Evolutionary conservation across 1,140 invertebrate genomes (phyloP).

Genomic region (Anadara kagoshimensis): DNA sequence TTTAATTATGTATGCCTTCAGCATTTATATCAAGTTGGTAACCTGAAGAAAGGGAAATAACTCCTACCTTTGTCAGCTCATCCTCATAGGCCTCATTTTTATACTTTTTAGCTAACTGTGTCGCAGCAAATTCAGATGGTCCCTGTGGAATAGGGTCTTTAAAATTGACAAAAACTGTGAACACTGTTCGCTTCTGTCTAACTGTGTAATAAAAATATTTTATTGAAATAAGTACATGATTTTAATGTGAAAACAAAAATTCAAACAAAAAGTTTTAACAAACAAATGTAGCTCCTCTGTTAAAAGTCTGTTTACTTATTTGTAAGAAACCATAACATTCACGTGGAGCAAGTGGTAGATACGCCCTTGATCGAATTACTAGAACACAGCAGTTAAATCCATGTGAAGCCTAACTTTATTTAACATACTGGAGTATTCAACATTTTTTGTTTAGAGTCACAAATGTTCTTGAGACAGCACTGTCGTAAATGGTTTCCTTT

Average conservation of each 20-base stretch:
- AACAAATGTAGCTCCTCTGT: neutral
- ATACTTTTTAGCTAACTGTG: constrained; percentile 16
- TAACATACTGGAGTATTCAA: no score
- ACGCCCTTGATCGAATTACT: no score
- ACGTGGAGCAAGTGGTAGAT: no score
- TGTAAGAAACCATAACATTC: no score
- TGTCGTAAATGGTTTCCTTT: no score
- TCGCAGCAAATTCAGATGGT: constrained; percentile 21
- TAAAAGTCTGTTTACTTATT: no score
- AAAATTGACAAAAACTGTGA: constrained; percentile 22
- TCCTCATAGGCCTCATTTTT: constrained; percentile 21
- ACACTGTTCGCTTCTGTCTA: constrained; percentile 33
- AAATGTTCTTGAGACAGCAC: no score
- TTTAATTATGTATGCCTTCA: no score
- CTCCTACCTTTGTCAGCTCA: constrained; percentile 26
- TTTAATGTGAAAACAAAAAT: neutral
- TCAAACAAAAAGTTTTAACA: neutral
- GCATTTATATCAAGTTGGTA: neutral
- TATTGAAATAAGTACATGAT: neutral
- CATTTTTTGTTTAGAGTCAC: no score
- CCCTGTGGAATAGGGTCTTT: constrained; percentile 8
- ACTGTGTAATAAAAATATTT: constrained; percentile 9
- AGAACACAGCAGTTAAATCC: no score
- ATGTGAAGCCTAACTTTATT: no score
- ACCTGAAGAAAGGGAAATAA: neutral